Evolutionary conservation across 2,888 invertebrate species (phyloP).

Genomic region (Clunio marinus): DNA sequence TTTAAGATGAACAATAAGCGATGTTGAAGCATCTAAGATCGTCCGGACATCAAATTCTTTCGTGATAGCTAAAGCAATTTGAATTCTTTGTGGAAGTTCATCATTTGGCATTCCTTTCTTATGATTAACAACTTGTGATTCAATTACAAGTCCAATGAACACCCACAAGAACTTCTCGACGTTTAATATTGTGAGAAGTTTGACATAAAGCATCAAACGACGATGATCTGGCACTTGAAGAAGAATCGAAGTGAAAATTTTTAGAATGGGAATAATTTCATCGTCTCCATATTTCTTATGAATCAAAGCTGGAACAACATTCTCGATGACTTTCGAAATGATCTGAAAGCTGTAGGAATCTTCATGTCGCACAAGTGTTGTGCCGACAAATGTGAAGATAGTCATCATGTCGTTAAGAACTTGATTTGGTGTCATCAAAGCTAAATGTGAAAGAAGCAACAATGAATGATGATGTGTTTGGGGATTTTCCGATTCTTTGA

Average conservation of each 20-base stretch:
- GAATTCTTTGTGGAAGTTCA: constrained; percentile 57
- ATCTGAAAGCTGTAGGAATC: constrained; percentile 94
- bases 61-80: constrained; percentile 64
- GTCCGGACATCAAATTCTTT: constrained; percentile 62
- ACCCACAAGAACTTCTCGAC: constrained; percentile 64
- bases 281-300: constrained; percentile 49
- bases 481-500: constrained; percentile 85
- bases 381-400: constrained; percentile 97
- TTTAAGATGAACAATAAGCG: constrained; percentile 62
- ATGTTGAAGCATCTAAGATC: constrained; percentile 62
- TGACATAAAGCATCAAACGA: constrained; percentile 71
- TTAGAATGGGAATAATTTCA: constrained; percentile 62
- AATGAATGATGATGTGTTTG: constrained; percentile 94
- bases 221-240: constrained; percentile 92
- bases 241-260: constrained; percentile 87
- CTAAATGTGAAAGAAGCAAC: constrained; percentile 73
- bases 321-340: constrained; percentile 83
- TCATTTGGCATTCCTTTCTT: constrained; percentile 53
- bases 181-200: constrained; percentile 70
- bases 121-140: constrained; percentile 62
- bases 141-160: constrained; percentile 67
- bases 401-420: constrained; percentile 92
- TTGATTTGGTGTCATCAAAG: constrained; percentile 72
- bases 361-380: constrained; percentile 85
- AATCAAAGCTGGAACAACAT: constrained; percentile 80